Conservation (phyloP, 2,113 vertebrate genomes). For the western clawed frog (Xenopus tropicalis) region DNA sequence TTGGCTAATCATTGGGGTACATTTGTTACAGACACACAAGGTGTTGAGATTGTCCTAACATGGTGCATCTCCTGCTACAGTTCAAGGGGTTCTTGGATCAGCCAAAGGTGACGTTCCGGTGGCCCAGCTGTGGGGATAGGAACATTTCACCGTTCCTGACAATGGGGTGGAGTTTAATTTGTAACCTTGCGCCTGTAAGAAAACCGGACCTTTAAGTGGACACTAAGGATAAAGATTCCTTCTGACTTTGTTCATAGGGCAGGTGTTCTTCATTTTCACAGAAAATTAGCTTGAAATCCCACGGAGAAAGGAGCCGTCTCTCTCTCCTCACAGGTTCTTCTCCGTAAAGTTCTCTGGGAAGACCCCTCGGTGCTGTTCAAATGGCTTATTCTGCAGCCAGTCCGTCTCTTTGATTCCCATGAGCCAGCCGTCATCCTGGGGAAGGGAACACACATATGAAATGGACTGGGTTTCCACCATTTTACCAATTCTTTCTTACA, state of each 20-base stretch:
- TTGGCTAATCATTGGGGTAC: too few relatives aligned
- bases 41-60: too few relatives aligned
- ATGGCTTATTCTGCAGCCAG: conserved; percentile 85
- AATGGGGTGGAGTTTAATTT: too few relatives aligned
- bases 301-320: conserved; percentile 39
- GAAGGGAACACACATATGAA: conserved; percentile 28
- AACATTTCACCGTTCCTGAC: too few relatives aligned
- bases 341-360: conserved; percentile 98
- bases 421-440: conserved; percentile 94
- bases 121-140: too few relatives aligned
- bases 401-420: conserved; percentile 88
- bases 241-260: conserved; percentile 51
- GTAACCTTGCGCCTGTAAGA: conserved; percentile 24
- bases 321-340: conserved; percentile 71
- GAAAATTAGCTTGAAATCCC: conserved; percentile 46
- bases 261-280: conserved; percentile 48
- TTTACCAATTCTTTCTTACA: too few relatives aligned
- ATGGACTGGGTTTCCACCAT: too few relatives aligned
- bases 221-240: conserved; percentile 48
- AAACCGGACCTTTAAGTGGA: conserved; percentile 51
- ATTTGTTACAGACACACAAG: too few relatives aligned
- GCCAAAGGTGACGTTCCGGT: too few relatives aligned
- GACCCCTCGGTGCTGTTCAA: conserved; percentile 78
- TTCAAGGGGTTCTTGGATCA: too few relatives aligned
- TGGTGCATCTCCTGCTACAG: too few relatives aligned